phyloP scores from a whole-genome alignment of 2,113 vertebrate genomes.

The Ciconia maguari region DNA sequence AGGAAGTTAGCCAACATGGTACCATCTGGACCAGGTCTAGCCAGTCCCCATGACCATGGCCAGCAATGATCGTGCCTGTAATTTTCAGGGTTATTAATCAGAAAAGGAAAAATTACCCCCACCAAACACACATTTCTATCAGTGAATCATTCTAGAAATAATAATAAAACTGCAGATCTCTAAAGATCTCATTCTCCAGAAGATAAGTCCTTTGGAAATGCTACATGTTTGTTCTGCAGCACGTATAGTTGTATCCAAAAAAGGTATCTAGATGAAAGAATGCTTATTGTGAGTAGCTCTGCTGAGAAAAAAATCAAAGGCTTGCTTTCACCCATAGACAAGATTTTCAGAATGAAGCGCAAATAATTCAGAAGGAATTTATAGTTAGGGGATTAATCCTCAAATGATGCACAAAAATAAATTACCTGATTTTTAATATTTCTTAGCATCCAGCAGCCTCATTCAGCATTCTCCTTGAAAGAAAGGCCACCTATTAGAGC shows the following conservation, averaged over 20 bases:
- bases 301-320: not conserved
- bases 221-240: not conserved
- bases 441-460: not conserved
- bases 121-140: not conserved
- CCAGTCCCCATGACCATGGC: not conserved
- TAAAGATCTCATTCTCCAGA: not conserved
- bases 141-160: not conserved
- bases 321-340: conserved; percentile 24
- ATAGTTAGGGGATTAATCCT: conserved; percentile 26
- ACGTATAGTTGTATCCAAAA: not conserved
- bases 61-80: not conserved
- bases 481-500: not conserved
- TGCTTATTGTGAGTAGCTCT: not conserved
- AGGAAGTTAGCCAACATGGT: conserved; percentile 54
- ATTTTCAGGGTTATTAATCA: conserved; percentile 1
- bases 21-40: conserved; percentile 66
- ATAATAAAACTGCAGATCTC: not conserved
- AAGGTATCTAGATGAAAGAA: not conserved
- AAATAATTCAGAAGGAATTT: conserved; percentile 52
- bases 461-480: not conserved
- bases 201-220: not conserved
- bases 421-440: conserved; percentile 10
- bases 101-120: not conserved
- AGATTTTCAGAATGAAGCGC: not conserved
- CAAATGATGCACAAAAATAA: not conserved